These are phyloP conservation scores for Sesamia inferens DNA, from an alignment of 2,888 invertebrate species.

Conservation along the genomic window DNA sequence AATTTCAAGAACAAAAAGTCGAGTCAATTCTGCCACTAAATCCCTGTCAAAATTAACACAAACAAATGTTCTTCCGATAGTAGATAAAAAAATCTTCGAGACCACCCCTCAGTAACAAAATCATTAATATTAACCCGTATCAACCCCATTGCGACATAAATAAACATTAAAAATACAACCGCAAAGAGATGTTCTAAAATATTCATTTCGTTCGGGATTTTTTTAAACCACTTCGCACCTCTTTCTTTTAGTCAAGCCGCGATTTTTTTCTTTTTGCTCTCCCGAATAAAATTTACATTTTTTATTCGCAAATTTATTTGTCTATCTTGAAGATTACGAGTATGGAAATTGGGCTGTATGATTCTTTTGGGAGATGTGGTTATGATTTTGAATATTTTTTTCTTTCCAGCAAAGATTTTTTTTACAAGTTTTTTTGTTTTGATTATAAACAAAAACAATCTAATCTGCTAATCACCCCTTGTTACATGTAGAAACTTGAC, in stretches of 20 bases:
- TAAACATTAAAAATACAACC: conserved; percentile 68
- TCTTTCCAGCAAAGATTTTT: neutral
- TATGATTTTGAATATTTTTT: conserved; percentile 31
- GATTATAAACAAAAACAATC: neutral
- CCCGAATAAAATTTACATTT: conserved; percentile 68
- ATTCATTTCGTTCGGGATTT: conserved; percentile 62
- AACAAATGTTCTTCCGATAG: conserved; percentile 62
- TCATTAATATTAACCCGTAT: conserved; percentile 69
- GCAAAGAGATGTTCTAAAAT: conserved; percentile 64
- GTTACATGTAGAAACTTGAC: too few relatives aligned
- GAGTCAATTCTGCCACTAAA: conserved; percentile 24
- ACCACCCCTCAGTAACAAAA: conserved; percentile 55
- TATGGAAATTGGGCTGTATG: conserved; percentile 59
- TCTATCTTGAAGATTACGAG: conserved; percentile 63
- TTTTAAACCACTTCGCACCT: conserved; percentile 68
- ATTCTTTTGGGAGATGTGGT: conserved; percentile 52
- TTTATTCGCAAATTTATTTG: conserved; percentile 67
- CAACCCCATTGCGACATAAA: conserved; percentile 67
- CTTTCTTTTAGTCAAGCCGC: conserved; percentile 49
- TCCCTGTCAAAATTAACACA: conserved; percentile 61
- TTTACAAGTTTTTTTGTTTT: neutral
- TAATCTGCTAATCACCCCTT: too few relatives aligned
- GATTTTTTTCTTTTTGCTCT: conserved; percentile 43
- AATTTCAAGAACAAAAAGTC: neutral
- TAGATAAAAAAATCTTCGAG: conserved; percentile 48